Evolutionary conservation across 1,140 invertebrate genomes (phyloP).

Genomic region (Propsilocerus akamusi): DNA sequence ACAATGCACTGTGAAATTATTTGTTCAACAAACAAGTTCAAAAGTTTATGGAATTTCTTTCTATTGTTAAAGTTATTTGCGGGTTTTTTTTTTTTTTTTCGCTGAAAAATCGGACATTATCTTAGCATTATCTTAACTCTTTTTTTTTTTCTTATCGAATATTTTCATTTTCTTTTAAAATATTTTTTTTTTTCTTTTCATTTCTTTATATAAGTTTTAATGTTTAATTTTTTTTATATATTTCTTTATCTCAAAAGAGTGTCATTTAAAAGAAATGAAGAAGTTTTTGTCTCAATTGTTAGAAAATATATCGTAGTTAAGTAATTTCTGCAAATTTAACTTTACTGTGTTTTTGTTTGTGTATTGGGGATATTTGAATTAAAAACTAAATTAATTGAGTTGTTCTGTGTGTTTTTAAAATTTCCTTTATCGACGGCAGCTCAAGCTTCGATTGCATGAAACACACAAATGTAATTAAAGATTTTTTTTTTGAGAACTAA

Average conservation of each 20-base stretch:
- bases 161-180: neutral
- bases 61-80: neutral
- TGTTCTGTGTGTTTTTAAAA: too few species aligned
- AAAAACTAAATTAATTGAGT: too few species aligned
- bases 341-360: too few species aligned
- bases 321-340: too few species aligned
- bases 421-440: too few species aligned
- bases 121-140: neutral
- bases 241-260: neutral
- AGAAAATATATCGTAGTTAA: too few species aligned
- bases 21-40: slow-evolving; percentile 1
- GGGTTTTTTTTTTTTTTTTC: neutral
- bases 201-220: neutral
- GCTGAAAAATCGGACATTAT: neutral
- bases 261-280: too few species aligned
- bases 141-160: neutral
- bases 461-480: too few species aligned
- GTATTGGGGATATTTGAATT: too few species aligned
- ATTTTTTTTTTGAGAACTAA: too few species aligned
- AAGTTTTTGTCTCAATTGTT: too few species aligned
- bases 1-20: neutral
- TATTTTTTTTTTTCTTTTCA: neutral
- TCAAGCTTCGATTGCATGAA: too few species aligned
- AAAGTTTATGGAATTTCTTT: neutral
- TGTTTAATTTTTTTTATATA: neutral